phyloP scores from a whole-genome alignment of 2,113 vertebrate species.

The Oceanodroma tethys region DNA sequence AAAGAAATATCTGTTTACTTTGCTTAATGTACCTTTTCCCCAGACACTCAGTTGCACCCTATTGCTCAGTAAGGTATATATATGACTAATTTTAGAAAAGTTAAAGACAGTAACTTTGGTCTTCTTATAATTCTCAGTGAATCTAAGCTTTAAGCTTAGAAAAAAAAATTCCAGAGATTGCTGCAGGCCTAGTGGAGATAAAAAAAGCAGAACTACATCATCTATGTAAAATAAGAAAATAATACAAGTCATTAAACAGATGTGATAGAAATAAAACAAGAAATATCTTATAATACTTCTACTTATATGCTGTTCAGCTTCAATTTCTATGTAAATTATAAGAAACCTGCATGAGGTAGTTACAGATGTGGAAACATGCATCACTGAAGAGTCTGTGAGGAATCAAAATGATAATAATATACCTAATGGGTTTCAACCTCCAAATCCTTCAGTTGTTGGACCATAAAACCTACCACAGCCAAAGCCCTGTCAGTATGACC shows the following conservation, averaged over 20 bases:
- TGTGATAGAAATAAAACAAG: not conserved
- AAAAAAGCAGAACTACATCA: not conserved
- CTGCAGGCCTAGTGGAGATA: not conserved
- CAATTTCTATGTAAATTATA: not conserved
- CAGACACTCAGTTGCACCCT: not conserved
- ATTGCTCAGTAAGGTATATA: not conserved
- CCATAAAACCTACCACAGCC: not conserved
- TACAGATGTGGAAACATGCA: not conserved
- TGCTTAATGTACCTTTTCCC: not conserved
- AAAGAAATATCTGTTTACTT: not conserved
- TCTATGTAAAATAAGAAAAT: not conserved
- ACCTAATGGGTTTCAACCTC: not conserved
- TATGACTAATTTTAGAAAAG: not conserved
- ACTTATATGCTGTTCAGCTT: not conserved
- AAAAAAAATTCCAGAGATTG: not conserved
- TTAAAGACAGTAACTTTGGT: not conserved
- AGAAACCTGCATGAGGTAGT: not conserved
- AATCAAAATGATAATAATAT: not conserved
- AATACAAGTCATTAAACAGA: not conserved
- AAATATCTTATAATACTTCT: not conserved
- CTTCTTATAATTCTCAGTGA: not conserved
- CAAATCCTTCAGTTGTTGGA: not conserved
- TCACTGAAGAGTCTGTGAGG: not conserved
- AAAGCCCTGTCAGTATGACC: not conserved
- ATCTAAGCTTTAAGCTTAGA: not conserved